Percentiles rank a stretch among this genome's conserved stretches.
Conservation (phyloP, 2,888 invertebrate species). For the Pseudococcus longispinus region DNA sequence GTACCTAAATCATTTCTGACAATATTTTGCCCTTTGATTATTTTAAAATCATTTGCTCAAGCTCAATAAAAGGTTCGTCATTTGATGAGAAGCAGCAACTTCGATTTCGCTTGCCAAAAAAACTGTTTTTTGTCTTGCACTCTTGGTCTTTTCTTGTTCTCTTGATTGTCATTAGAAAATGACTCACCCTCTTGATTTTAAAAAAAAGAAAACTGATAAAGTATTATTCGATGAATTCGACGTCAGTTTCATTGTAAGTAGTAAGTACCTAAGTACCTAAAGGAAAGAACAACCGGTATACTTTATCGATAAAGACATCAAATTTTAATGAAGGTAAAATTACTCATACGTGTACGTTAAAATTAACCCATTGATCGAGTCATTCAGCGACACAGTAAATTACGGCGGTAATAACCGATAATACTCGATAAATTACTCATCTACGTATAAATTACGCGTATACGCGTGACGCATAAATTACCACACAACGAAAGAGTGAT, state of each 20-base stretch:
- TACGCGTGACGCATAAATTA: constrained; percentile 23
- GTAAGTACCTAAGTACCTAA: not conserved
- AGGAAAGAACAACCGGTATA: not conserved
- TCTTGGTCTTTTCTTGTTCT: not conserved
- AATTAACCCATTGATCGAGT: not conserved
- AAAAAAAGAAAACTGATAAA: not conserved
- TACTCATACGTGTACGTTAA: not conserved
- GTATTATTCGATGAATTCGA: not conserved
- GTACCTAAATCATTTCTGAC: no score
- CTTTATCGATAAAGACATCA: not conserved
- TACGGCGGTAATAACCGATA: constrained; percentile 14
- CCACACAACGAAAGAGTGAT: not conserved
- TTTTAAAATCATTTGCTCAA: no score
- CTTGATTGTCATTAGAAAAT: not conserved
- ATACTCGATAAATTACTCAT: constrained; percentile 3
- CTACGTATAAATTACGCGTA: not conserved
- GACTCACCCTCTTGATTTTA: not conserved
- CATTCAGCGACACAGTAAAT: not conserved
- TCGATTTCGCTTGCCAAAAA: no score
- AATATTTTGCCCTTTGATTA: no score
- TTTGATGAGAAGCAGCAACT: no score
- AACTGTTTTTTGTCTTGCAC: no score
- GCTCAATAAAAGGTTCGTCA: no score
- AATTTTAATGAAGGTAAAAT: not conserved
- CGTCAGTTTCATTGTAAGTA: not conserved